Evolutionary conservation across 92 coral and sea anemone genomes (phyloP).

Genomic region (Metridium senile): DNA sequence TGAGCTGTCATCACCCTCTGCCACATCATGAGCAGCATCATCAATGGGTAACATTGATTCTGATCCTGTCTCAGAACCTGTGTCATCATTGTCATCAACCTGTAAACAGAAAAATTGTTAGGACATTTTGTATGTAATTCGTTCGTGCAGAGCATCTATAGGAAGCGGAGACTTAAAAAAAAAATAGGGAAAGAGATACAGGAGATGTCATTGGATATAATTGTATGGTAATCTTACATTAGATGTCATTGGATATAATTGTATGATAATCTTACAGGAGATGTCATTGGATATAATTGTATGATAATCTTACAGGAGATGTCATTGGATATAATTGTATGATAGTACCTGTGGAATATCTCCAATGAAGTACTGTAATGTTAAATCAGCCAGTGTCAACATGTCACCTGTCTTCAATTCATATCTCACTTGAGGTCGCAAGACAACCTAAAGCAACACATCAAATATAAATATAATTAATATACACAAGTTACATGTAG

Average conservation of each 20-base stretch:
- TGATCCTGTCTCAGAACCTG: conserved; percentile 96
- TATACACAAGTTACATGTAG: background rate
- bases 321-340: background rate
- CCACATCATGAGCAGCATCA: conserved; percentile 18
- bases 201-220: no score
- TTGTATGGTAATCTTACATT: no score
- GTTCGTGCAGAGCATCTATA: no score
- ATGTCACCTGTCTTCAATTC: conserved; percentile 82
- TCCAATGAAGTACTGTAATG: conserved; percentile 76
- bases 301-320: background rate
- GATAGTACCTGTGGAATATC: conserved; percentile 25
- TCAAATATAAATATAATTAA: background rate
- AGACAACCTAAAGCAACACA: conserved; percentile 47
- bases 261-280: no score
- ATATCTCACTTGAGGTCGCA: conserved; percentile 82
- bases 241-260: no score
- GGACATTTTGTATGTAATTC: no score
- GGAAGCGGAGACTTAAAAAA: no score
- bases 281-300: no score
- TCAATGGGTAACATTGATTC: conserved; percentile 82
- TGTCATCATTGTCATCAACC: conserved; percentile 51
- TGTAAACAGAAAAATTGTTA: conserved; percentile 6
- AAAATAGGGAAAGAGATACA: no score
- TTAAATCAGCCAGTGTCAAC: conserved; percentile 83
- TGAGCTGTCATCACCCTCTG: conserved; percentile 25